Evolutionary conservation across 2,888 invertebrate genomes (phyloP).

Genomic region (Abrostola tripartita): DNA sequence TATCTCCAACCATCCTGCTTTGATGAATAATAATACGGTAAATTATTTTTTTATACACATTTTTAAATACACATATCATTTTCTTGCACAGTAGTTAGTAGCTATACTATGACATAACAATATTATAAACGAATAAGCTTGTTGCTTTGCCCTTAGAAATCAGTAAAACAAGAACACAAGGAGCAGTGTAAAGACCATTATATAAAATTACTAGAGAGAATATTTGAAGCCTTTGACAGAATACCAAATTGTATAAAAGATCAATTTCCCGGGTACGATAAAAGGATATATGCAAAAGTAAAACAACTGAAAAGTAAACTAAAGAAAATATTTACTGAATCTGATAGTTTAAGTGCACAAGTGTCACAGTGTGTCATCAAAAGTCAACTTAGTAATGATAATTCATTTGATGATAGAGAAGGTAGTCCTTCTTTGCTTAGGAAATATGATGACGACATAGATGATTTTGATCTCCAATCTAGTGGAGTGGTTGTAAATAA

Average conservation of each 20-base stretch:
- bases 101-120: neutral
- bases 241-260: slow-evolving; percentile 89
- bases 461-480: slow-evolving; percentile 68
- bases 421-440: slow-evolving; percentile 61
- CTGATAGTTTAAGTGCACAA: slow-evolving; percentile 62
- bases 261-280: slow-evolving; percentile 89
- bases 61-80: no score
- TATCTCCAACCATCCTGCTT: slow-evolving; percentile 63
- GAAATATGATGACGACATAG: slow-evolving; percentile 64
- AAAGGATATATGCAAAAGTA: slow-evolving; percentile 86
- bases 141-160: slow-evolving; percentile 53
- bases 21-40: slow-evolving; percentile 63
- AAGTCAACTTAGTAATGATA: slow-evolving; percentile 50
- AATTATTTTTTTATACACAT: slow-evolving; percentile 1
- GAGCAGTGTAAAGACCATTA: slow-evolving; percentile 86
- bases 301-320: slow-evolving; percentile 89
- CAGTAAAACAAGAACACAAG: slow-evolving; percentile 58
- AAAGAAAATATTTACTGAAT: slow-evolving; percentile 80
- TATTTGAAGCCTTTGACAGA: slow-evolving; percentile 89
- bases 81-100: neutral
- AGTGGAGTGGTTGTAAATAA: slow-evolving; percentile 58
- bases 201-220: slow-evolving; percentile 89
- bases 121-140: neutral
- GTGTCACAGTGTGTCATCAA: slow-evolving; percentile 37
- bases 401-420: slow-evolving; percentile 35